Evolutionary conservation across 2,888 invertebrate genomes (phyloP).

Genomic region (Conistra vaccinii): DNA sequence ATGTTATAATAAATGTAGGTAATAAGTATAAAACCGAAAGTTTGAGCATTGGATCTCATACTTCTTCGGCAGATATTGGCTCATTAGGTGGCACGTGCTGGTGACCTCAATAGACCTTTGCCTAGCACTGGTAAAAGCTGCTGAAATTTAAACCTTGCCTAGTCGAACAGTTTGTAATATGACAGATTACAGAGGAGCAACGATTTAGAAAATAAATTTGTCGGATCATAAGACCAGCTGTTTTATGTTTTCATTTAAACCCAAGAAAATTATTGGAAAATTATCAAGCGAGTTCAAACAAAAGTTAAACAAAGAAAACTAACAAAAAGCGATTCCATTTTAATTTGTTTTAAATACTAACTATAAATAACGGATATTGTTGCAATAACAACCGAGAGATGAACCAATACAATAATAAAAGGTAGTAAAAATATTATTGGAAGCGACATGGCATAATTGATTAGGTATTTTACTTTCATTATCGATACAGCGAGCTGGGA

Average conservation of each 20-base stretch:
- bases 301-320: neutral
- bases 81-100: too few relatives aligned
- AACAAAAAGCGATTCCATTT: neutral
- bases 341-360: neutral
- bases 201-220: too few relatives aligned
- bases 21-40: neutral
- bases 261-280: neutral
- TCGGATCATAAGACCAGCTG: neutral
- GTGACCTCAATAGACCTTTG: neutral
- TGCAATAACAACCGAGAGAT: constrained; percentile 9
- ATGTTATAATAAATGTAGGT: too few relatives aligned
- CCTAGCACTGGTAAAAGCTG: neutral
- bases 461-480: neutral
- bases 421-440: neutral
- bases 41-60: neutral
- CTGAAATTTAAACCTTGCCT: neutral
- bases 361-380: neutral
- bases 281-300: neutral
- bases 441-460: neutral
- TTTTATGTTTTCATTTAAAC: neutral
- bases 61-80: neutral
- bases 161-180: neutral
- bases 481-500: too few relatives aligned
- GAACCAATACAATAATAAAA: neutral
- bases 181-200: neutral